Percentiles rank a stretch among this genome's conserved stretches.
Evolutionary conservation across 2,888 invertebrate genomes (phyloP).

Genomic region (Drosophila prolongata): DNA sequence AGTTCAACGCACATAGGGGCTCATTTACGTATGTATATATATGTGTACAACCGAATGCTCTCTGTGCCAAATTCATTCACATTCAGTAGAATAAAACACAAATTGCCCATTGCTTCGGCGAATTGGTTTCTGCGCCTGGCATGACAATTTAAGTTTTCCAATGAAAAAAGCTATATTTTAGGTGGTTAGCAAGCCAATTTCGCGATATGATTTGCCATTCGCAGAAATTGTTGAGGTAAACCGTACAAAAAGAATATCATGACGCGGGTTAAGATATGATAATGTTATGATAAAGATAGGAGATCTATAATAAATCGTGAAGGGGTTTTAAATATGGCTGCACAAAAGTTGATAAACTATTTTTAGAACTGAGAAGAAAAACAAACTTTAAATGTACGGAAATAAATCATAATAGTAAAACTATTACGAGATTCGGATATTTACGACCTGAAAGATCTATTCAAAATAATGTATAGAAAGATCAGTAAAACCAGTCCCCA

Average conservation of each 20-base stretch:
- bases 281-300: neutral
- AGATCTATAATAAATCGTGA: neutral
- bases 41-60: neutral
- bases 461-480: neutral
- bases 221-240: slow-evolving; percentile 41
- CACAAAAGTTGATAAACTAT: too few species aligned
- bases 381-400: too few species aligned
- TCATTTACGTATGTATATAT: neutral
- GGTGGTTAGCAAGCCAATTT: slow-evolving; percentile 27
- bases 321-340: neutral
- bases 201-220: slow-evolving; percentile 36
- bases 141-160: slow-evolving; percentile 44
- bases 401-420: too few species aligned
- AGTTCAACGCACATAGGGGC: neutral
- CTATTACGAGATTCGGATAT: too few species aligned
- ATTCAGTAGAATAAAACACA: slow-evolving; percentile 11
- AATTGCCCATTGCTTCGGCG: slow-evolving; percentile 27
- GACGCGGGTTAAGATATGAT: slow-evolving; percentile 3
- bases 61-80: slow-evolving; percentile 25
- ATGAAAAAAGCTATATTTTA: slow-evolving; percentile 29
- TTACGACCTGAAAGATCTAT: too few species aligned
- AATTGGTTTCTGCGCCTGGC: slow-evolving; percentile 5
- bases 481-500: neutral
- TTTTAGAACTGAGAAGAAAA: too few species aligned
- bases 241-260: slow-evolving; percentile 1